phyloP scores from a whole-genome alignment of 2,888 invertebrate genomes.

The Piscicola geometra region DNA sequence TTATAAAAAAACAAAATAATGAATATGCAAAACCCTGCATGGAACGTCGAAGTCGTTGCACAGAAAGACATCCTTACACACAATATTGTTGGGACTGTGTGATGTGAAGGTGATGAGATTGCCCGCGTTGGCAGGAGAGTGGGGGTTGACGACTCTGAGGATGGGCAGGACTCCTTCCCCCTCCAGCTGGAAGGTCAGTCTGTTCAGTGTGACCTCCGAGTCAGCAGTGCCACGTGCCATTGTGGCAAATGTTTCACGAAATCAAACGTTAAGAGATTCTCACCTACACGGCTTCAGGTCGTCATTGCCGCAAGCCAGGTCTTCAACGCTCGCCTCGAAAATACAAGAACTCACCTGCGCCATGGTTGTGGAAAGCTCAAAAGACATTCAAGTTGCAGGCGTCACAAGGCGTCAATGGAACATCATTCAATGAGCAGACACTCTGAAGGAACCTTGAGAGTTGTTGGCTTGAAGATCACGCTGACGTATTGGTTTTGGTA shows the following conservation, averaged over 20 bases:
- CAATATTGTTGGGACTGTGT: background rate
- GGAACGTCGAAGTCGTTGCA: background rate
- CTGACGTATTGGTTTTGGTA: background rate
- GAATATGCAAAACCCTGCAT: background rate
- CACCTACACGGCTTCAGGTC: background rate
- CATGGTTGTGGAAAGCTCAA: background rate
- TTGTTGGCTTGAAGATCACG: conserved; percentile 12
- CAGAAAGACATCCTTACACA: background rate
- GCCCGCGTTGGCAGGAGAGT: conserved; percentile 22
- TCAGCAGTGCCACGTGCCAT: no score
- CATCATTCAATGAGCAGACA: no score
- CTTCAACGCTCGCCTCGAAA: background rate
- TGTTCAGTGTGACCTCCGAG: conserved; percentile 47
- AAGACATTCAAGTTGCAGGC: no score
- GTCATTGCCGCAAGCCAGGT: background rate
- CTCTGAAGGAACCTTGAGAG: no score
- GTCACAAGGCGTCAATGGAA: no score
- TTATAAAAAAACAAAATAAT: no score
- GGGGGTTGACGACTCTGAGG: conserved; percentile 52
- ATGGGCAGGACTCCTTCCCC: conserved; percentile 57
- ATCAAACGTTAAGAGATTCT: background rate
- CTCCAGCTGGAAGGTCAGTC: conserved; percentile 53
- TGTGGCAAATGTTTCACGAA: no score
- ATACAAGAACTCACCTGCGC: background rate
- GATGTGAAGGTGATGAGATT: background rate